Evolutionary conservation across 2,113 vertebrate genomes (phyloP), one percentile per base, ranked within the genome.

Genomic region (Platichthys stellatus): DNA sequence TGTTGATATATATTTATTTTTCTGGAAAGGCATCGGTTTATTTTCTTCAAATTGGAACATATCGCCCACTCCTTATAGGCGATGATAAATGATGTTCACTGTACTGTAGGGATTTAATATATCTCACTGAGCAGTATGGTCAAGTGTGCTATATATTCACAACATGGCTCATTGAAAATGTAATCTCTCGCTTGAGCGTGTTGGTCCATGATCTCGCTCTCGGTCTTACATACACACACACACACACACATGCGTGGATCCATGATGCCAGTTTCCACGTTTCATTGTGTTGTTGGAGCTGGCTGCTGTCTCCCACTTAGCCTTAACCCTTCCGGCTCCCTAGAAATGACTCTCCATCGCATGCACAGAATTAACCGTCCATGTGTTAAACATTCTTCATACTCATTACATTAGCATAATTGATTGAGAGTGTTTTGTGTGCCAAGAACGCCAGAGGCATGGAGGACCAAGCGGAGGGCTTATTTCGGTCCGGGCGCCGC

Each of bases 321-420:
- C 68, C 72, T 81, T 88, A 88, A 90, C 83, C 85, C 87, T 81
- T 80, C 63, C 66, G 18, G 71, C 83, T 79, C 68, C 49, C 57
- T 59, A 76, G 78, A 76, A 80, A 87, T 78, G 67, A 77, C 81
- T 89, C 70, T 74, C 47, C 65, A 14, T 70, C 69, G 59, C 64
- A 66, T 80, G 76, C 78, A 63, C 47, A 63, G 62, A 85, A 81
- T 86, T 68, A 88, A 75, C 71, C 35, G 31, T 65, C 81, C 84
- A 79, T 85, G 86, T 86, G 78, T 83, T 73, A 80, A 84, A 71
- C 62, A 63, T 76, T 81, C 84, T 74, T 89, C 81, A 82, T 87
- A 83, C 86, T 90, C 61, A 70, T 83, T 23, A 69, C 81, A 92
- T 92, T 89, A 89, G 72, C 86, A 90, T 92, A 93, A 92, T 87